A percentile compares a stretch with the other conserved stretches of the same genome.
phyloP scores from a whole-genome alignment of 2,113 vertebrate species.

The Python bivittatus region DNA sequence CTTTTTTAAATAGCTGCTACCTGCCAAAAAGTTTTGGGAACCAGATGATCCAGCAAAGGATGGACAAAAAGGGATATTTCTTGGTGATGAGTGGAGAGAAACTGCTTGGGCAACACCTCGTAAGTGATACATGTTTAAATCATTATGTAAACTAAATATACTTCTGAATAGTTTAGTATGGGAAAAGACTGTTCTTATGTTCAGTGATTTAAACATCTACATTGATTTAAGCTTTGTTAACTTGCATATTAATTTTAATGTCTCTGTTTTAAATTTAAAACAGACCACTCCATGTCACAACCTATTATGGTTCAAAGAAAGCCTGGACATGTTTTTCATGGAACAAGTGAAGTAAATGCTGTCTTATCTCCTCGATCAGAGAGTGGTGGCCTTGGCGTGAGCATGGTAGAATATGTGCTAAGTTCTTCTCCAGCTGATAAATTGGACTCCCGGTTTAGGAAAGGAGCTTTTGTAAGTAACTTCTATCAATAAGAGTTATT shows the following conservation, averaged over 20 bases:
- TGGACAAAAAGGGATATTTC: slow-evolving; percentile 97
- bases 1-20: slow-evolving; percentile 83
- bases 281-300: slow-evolving; percentile 98
- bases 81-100: slow-evolving; percentile 97
- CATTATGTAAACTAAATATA: background rate
- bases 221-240: background rate
- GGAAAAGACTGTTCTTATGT: background rate
- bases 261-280: slow-evolving; percentile 33
- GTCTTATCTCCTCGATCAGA: slow-evolving; percentile 97
- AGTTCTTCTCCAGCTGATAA: slow-evolving; percentile 98
- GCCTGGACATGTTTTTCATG: slow-evolving; percentile 97
- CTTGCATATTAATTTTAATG: slow-evolving; percentile 7
- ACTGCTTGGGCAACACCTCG: slow-evolving; percentile 96
- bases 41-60: slow-evolving; percentile 97
- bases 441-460: slow-evolving; percentile 95
- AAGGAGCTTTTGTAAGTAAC: slow-evolving; percentile 93
- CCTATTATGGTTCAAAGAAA: slow-evolving; percentile 99
- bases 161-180: slow-evolving; percentile 8
- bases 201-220: background rate
- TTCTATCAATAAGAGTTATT: background rate
- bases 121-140: slow-evolving; percentile 73
- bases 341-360: slow-evolving; percentile 94
- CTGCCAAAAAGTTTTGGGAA: slow-evolving; percentile 98
- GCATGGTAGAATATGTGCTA: slow-evolving; percentile 99
- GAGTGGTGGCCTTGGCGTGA: slow-evolving; percentile 96